phyloP scores from a whole-genome alignment of 2,797 vertebrate genomes.

The Strix occidentalis region DNA sequence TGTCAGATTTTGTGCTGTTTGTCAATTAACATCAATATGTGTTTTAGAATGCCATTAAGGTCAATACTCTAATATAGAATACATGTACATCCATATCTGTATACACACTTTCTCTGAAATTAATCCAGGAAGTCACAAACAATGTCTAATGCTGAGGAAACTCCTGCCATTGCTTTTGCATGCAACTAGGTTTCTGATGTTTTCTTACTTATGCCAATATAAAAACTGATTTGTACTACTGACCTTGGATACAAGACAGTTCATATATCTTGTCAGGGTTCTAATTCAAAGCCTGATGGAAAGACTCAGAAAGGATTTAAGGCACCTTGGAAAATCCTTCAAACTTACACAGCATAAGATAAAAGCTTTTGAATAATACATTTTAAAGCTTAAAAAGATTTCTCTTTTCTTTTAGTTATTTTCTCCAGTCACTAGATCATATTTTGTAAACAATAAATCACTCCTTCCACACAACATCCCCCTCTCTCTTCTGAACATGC shows the following conservation, averaged over 20 bases:
- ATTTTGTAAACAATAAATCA: neutral
- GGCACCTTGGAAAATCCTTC: neutral
- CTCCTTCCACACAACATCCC: neutral
- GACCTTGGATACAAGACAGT: neutral
- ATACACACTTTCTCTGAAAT: neutral
- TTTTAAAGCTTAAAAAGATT: neutral
- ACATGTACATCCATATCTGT: neutral
- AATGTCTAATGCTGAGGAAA: neutral
- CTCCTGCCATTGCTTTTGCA: neutral
- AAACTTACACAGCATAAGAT: neutral
- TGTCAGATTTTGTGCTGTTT: neutral
- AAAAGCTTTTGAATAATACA: neutral
- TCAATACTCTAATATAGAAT: neutral
- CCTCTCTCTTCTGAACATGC: neutral
- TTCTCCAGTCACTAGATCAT: neutral
- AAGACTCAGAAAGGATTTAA: neutral
- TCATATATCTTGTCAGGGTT: neutral
- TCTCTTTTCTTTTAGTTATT: neutral
- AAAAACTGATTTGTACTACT: neutral
- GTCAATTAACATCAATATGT: neutral
- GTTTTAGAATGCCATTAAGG: neutral
- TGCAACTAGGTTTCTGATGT: neutral
- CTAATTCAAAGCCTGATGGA: constrained; percentile 25
- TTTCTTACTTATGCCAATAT: neutral
- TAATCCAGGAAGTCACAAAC: neutral